phyloP scores from a whole-genome alignment of 2,888 invertebrate genomes.

The Dendrolimus pini region DNA sequence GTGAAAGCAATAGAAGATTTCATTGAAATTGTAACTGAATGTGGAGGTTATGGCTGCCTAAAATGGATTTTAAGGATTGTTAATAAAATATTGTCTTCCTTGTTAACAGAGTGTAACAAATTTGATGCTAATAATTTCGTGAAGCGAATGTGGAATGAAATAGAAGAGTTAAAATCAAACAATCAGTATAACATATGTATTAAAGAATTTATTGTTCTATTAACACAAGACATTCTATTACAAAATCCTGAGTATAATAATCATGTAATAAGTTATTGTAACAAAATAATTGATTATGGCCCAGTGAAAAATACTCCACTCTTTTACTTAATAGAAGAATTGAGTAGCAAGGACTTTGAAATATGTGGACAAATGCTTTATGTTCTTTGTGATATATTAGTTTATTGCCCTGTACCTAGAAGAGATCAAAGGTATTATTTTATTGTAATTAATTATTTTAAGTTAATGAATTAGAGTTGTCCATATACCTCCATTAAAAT shows the following conservation, averaged over 20 bases:
- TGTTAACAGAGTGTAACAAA: slow-evolving; percentile 12
- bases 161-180: slow-evolving; percentile 63
- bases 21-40: slow-evolving; percentile 48
- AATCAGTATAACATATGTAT: slow-evolving; percentile 57
- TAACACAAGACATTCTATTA: slow-evolving; percentile 42
- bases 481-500: no score
- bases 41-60: slow-evolving; percentile 66
- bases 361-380: slow-evolving; percentile 42
- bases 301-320: slow-evolving; percentile 45
- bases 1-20: slow-evolving; percentile 30
- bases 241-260: slow-evolving; percentile 40
- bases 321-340: slow-evolving; percentile 38
- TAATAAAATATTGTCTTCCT: slow-evolving; percentile 29
- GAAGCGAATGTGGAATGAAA: slow-evolving; percentile 55
- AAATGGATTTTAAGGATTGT: slow-evolving; percentile 54
- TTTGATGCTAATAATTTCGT: slow-evolving; percentile 44
- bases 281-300: slow-evolving; percentile 54
- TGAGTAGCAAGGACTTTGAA: slow-evolving; percentile 25
- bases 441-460: neutral
- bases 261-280: slow-evolving; percentile 39
- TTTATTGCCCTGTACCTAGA: slow-evolving; percentile 64
- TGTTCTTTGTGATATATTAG: slow-evolving; percentile 58
- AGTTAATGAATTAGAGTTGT: no score
- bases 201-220: slow-evolving; percentile 49
- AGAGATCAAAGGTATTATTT: slow-evolving; percentile 70